These are phyloP conservation scores for Caenorhabditis japonica DNA, from an alignment of 2,888 invertebrate genomes.

Conservation along the genomic window DNA sequence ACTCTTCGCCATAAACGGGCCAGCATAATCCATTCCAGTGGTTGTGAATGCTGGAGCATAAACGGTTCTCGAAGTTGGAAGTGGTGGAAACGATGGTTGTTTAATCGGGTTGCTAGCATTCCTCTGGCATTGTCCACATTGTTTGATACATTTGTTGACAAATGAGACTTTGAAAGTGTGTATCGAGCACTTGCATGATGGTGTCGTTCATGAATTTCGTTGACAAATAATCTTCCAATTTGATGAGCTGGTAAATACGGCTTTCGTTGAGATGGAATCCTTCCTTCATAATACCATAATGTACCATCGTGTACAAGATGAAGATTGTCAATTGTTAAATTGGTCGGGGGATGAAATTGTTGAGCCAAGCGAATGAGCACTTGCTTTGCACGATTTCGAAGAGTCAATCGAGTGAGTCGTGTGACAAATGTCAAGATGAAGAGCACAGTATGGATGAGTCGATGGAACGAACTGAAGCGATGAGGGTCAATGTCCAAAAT, in stretches of 20 bases:
- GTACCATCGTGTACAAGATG: background rate
- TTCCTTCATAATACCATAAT: conserved; percentile 11
- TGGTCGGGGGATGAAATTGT: conserved; percentile 10
- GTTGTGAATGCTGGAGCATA: conserved; percentile 67
- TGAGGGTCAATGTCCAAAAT: conserved; percentile 9
- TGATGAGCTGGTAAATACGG: conserved; percentile 9
- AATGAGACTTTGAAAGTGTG: conserved; percentile 59
- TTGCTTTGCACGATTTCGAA: background rate
- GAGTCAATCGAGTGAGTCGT: background rate
- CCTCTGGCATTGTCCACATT: conserved; percentile 71
- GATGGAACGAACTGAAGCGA: conserved; percentile 14
- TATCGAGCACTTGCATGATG: conserved; percentile 23
- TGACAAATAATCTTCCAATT: conserved; percentile 5
- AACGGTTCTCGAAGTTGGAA: conserved; percentile 71
- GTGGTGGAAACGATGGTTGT: conserved; percentile 75
- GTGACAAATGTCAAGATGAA: background rate
- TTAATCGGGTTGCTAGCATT: conserved; percentile 51
- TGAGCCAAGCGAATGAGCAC: conserved; percentile 17
- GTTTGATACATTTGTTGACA: conserved; percentile 60
- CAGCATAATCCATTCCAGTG: conserved; percentile 74
- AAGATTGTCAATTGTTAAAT: conserved; percentile 1
- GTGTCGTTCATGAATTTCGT: conserved; percentile 1
- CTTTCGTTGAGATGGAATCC: background rate
- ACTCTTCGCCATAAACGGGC: conserved; percentile 67
- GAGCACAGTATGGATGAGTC: conserved; percentile 3